A percentile compares a stretch with the other conserved stretches of the same genome.
These are phyloP conservation scores for Myotis brandtii DNA, from an alignment of 2,113 vertebrate genomes.

Conservation along the genomic window DNA sequence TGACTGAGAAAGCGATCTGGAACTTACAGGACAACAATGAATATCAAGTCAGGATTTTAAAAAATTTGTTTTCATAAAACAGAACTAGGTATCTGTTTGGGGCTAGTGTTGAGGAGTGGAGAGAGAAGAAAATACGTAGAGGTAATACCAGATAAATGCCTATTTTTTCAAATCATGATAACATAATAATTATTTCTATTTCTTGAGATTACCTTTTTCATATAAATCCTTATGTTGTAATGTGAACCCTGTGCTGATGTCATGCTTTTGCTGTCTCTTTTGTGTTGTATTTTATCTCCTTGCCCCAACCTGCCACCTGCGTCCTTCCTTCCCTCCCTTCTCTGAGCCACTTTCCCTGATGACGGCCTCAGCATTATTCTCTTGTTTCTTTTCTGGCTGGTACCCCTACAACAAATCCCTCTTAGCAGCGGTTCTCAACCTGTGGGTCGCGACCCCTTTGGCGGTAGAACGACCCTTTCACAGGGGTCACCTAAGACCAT, in stretches of 20 bases:
- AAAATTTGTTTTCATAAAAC: slow-evolving; percentile 19
- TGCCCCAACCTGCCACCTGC: not conserved
- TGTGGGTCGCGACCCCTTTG: too few relatives aligned
- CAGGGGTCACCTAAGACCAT: too few relatives aligned
- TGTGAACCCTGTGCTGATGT: not conserved
- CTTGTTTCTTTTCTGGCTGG: not conserved
- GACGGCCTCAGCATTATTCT: not conserved
- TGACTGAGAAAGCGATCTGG: not conserved
- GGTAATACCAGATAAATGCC: not conserved
- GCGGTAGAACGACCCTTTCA: too few relatives aligned
- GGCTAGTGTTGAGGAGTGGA: not conserved
- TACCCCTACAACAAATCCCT: slow-evolving; percentile 26
- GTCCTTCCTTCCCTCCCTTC: not conserved
- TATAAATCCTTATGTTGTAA: not conserved
- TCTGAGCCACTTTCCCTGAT: not conserved
- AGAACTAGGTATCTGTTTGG: not conserved
- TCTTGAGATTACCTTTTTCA: not conserved
- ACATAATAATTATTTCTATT: not conserved
- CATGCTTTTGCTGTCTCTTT: not conserved
- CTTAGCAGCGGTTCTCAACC: too few relatives aligned
- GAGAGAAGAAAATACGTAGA: not conserved
- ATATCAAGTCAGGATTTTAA: not conserved
- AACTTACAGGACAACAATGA: not conserved
- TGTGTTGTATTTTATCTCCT: not conserved
- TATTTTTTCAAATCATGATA: not conserved